Evolutionary conservation across 2,888 invertebrate genomes (phyloP).

Genomic region (Punctoribates punctum): DNA sequence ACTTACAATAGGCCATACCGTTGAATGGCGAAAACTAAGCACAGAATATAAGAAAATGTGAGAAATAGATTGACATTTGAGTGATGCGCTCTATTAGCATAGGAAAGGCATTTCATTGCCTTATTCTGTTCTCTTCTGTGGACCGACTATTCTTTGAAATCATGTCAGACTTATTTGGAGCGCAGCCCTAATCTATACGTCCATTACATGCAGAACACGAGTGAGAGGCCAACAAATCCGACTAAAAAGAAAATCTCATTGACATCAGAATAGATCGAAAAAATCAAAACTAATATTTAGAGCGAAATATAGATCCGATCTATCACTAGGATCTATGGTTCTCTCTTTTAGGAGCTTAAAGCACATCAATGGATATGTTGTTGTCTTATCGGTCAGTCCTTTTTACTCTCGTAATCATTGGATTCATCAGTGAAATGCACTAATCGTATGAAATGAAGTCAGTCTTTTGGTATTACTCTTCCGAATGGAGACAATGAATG

Average conservation of each 20-base stretch:
- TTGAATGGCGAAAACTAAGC: background rate
- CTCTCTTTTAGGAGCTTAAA: too few relatives aligned
- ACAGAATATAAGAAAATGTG: background rate
- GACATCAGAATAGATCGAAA: background rate
- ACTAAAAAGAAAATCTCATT: background rate
- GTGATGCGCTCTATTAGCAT: constrained; percentile 34
- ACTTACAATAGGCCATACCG: background rate
- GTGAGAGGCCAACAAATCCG: constrained; percentile 7
- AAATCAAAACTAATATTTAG: constrained; percentile 11
- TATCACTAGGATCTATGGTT: too few relatives aligned
- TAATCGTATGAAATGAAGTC: constrained; percentile 10
- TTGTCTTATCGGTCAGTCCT: background rate
- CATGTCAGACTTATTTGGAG: background rate
- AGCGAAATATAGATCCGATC: constrained; percentile 1
- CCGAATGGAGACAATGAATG: background rate
- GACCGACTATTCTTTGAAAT: background rate
- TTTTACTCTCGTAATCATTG: constrained; percentile 3
- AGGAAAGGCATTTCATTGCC: constrained; percentile 24
- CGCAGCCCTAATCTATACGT: background rate
- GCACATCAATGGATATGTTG: constrained; percentile 12
- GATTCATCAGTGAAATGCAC: background rate
- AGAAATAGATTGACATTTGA: constrained; percentile 28
- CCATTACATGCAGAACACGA: background rate
- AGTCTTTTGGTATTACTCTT: background rate
- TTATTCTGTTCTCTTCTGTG: background rate